Evolutionary conservation across 2,113 vertebrate species (phyloP).

Genomic region (Hydrochoerus hydrochaeris): DNA sequence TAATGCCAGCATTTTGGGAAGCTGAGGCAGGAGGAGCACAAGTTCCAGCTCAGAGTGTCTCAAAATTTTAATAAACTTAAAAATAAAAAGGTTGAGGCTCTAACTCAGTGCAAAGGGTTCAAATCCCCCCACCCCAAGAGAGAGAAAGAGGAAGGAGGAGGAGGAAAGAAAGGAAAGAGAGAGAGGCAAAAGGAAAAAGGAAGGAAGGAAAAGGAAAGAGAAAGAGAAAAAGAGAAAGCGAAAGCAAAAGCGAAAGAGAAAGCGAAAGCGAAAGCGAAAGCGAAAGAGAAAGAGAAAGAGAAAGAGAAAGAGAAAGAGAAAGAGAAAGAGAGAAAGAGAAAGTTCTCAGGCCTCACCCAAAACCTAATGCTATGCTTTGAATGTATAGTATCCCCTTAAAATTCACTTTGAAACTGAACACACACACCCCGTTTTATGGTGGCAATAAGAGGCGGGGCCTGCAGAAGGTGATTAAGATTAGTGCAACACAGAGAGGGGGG

Average conservation of each 20-base stretch:
- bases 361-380: neutral
- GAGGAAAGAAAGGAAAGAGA: no score
- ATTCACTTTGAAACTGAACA: neutral
- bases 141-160: neutral
- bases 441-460: neutral
- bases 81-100: neutral
- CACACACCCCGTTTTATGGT: neutral
- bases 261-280: no score
- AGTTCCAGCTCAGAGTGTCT: neutral
- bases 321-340: no score
- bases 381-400: neutral
- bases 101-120: neutral
- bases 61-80: neutral
- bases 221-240: accelerated
- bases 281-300: no score
- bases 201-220: neutral
- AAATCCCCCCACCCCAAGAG: neutral
- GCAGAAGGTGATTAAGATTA: neutral
- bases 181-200: no score
- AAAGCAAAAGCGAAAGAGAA: no score
- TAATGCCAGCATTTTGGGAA: neutral
- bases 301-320: neutral
- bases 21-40: neutral
- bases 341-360: neutral
- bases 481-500: neutral